phyloP scores from a whole-genome alignment of 2,888 invertebrate species.

The Temnothorax ravouxi region DNA sequence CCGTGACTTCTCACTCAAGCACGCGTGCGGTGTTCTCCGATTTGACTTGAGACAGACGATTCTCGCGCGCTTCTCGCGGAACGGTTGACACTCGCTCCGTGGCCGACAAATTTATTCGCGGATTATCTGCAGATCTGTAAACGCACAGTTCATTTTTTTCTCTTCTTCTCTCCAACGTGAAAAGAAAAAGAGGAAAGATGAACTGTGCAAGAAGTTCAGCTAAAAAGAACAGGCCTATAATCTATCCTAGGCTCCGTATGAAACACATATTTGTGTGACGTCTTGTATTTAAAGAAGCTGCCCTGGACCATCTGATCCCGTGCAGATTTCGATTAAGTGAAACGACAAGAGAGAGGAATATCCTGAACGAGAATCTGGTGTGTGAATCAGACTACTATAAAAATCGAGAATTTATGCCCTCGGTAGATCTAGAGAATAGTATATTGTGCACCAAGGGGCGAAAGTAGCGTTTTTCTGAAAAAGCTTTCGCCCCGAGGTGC shows the following conservation, averaged over 20 bases:
- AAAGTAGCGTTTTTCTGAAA: too few species aligned
- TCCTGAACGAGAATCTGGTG: background rate
- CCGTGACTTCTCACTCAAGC: conserved; percentile 10
- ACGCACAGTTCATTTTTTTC: background rate
- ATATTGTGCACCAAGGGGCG: too few species aligned
- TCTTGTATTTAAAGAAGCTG: background rate
- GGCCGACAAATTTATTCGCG: background rate
- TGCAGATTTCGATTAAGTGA: background rate
- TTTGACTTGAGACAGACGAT: background rate
- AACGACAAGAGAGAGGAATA: background rate
- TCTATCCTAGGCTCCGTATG: background rate
- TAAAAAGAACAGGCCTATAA: too few species aligned
- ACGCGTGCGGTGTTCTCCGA: background rate
- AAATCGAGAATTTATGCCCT: background rate
- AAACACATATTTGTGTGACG: background rate
- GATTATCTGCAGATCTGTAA: background rate
- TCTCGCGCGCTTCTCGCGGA: background rate
- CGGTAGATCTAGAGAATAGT: background rate
- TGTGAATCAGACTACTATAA: background rate
- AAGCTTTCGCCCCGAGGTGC: too few species aligned
- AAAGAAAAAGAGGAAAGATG: too few species aligned
- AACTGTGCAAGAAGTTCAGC: too few species aligned
- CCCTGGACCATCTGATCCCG: background rate
- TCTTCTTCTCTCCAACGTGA: too few species aligned
- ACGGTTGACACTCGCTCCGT: background rate